Conservation (phyloP, 2,888 invertebrate species). For the Dorcus parallelipipedus region DNA sequence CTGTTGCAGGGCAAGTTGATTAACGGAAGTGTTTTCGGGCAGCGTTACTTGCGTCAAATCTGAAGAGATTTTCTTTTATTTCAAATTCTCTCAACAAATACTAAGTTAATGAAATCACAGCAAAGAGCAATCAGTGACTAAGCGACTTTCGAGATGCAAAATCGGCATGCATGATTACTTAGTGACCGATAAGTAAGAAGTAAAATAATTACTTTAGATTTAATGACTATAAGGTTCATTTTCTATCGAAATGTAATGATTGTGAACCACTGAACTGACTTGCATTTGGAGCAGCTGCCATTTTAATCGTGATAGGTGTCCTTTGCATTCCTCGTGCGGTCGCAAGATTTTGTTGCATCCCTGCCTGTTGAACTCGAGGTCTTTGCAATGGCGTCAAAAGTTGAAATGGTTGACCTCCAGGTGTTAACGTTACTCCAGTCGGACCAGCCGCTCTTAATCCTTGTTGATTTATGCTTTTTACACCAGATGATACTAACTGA, state of each 20-base stretch:
- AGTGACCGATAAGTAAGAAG: not conserved
- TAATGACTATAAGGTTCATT: constrained; percentile 26
- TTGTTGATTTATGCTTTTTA: constrained; percentile 54
- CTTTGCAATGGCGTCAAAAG: constrained; percentile 44
- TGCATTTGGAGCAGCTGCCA: constrained; percentile 42
- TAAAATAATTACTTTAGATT: constrained; percentile 15
- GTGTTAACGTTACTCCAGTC: constrained; percentile 39
- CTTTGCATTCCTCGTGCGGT: constrained; percentile 42
- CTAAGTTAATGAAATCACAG: constrained; percentile 13
- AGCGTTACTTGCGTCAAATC: constrained; percentile 38
- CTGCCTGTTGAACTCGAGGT: constrained; percentile 39
- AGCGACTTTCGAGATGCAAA: constrained; percentile 13
- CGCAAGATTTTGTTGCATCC: constrained; percentile 34
- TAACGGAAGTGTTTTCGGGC: constrained; percentile 32
- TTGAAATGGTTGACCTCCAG: constrained; percentile 43
- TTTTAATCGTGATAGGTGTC: constrained; percentile 47
- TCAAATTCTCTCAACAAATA: constrained; percentile 7
- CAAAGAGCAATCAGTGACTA: not conserved
- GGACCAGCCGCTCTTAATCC: constrained; percentile 38
- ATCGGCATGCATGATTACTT: constrained; percentile 29
- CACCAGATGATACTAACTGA: constrained; percentile 63
- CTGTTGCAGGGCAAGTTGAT: constrained; percentile 35
- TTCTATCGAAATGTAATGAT: constrained; percentile 39
- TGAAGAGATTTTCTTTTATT: constrained; percentile 33
- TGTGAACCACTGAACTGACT: constrained; percentile 49